Evolutionary conservation across 2,888 invertebrate genomes (phyloP).

Genomic region (Ditylenchus weischeri): DNA sequence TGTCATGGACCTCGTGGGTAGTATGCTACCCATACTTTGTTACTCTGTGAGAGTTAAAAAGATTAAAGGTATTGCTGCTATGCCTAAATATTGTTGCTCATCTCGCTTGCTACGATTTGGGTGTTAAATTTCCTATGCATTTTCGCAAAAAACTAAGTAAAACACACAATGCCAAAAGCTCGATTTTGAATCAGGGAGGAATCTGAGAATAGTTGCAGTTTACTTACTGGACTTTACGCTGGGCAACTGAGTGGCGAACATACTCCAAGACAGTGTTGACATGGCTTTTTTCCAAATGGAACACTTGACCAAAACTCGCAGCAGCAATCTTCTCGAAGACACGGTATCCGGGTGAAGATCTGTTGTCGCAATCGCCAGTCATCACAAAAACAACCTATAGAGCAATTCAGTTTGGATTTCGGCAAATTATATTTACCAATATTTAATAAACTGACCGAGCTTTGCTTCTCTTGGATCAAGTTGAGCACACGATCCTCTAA

Average conservation of each 20-base stretch:
- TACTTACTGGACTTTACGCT: conserved; percentile 64
- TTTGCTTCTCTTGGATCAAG: conserved; percentile 72
- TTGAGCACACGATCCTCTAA: conserved; percentile 68
- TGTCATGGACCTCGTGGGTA: no score
- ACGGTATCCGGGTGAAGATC: conserved; percentile 66
- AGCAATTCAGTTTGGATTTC: background rate
- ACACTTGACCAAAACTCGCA: conserved; percentile 73
- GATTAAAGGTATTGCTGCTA: no score
- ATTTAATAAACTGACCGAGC: conserved; percentile 66
- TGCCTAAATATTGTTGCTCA: no score
- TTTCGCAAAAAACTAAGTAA: no score
- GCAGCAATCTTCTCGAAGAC: conserved; percentile 73
- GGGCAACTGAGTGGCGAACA: conserved; percentile 68
- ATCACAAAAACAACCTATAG: conserved; percentile 72
- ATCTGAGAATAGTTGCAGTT: no score
- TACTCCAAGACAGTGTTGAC: conserved; percentile 68
- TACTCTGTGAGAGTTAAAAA: no score
- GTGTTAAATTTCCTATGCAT: no score
- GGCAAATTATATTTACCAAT: background rate
- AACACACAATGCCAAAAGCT: no score
- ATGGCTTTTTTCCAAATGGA: conserved; percentile 68
- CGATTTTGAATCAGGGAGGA: conserved; percentile 53
- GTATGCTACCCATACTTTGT: no score
- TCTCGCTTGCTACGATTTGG: no score
- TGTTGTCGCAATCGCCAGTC: conserved; percentile 70